phyloP scores from a whole-genome alignment of 2,797 vertebrate species.

The Parauchenoglanis punctatus region DNA sequence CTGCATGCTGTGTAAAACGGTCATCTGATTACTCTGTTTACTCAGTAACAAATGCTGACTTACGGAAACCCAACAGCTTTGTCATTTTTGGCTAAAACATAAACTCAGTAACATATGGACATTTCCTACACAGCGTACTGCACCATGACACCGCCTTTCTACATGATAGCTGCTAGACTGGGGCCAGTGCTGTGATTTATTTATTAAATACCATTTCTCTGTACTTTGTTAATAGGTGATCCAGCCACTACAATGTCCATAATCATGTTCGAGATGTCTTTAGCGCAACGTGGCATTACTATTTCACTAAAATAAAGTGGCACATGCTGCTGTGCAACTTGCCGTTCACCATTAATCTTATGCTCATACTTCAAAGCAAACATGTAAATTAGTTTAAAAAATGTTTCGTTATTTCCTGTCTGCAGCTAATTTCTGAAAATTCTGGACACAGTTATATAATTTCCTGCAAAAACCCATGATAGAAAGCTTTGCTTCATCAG shows the following conservation, averaged over 20 bases:
- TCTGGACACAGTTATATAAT: background rate
- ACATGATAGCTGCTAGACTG: background rate
- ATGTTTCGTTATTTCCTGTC: background rate
- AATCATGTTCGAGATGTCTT: background rate
- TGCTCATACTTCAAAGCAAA: background rate
- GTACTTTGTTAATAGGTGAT: background rate
- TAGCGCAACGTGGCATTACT: background rate
- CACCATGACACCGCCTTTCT: background rate
- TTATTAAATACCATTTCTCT: background rate
- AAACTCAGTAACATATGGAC: background rate
- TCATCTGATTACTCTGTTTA: background rate
- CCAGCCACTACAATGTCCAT: background rate
- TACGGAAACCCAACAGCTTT: background rate
- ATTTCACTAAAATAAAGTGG: background rate
- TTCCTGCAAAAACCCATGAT: background rate
- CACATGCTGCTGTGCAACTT: background rate
- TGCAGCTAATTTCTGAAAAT: background rate
- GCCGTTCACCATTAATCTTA: background rate
- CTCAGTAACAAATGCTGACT: background rate
- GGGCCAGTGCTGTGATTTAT: background rate
- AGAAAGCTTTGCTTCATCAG: background rate
- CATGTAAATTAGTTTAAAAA: background rate
- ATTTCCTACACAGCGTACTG: background rate
- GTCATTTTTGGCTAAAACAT: background rate
- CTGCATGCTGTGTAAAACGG: background rate